Percentiles rank a stretch among this genome's conserved stretches.
Evolutionary conservation across 2,797 vertebrate genomes (phyloP).

Genomic region (Tenualosa ilisha): DNA sequence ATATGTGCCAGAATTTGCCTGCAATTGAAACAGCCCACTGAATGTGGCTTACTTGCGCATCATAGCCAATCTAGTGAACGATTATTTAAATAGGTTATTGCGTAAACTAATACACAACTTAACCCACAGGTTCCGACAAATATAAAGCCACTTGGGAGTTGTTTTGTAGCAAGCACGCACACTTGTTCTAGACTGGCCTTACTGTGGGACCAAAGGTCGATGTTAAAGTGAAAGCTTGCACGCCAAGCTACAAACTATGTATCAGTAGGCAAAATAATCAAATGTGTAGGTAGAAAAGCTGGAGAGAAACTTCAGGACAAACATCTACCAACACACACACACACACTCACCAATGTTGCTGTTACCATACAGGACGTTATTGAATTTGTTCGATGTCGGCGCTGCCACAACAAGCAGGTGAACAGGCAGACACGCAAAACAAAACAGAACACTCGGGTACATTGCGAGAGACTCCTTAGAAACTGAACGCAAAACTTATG

Average conservation of each 20-base stretch:
- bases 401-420: conserved; percentile 36
- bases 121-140: too few relatives aligned
- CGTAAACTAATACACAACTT: too few relatives aligned
- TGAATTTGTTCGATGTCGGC: background rate
- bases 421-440: conserved; percentile 27
- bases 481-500: background rate
- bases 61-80: background rate
- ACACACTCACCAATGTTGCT: background rate
- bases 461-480: background rate
- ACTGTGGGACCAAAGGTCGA: too few relatives aligned
- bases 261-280: too few relatives aligned
- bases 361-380: background rate
- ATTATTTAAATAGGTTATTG: too few relatives aligned
- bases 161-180: too few relatives aligned
- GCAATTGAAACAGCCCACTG: conserved; percentile 35
- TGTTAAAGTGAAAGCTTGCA: too few relatives aligned
- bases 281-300: too few relatives aligned
- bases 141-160: too few relatives aligned
- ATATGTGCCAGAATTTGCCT: conserved; percentile 96
- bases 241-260: too few relatives aligned
- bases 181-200: too few relatives aligned
- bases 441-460: conserved; percentile 28
- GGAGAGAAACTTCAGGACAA: background rate
- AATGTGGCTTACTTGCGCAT: background rate
- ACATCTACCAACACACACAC: background rate